Evolutionary conservation across 1,140 invertebrate genomes (phyloP), one percentile per base, ranked within the genome.

Genomic region (Planococcus citri): DNA sequence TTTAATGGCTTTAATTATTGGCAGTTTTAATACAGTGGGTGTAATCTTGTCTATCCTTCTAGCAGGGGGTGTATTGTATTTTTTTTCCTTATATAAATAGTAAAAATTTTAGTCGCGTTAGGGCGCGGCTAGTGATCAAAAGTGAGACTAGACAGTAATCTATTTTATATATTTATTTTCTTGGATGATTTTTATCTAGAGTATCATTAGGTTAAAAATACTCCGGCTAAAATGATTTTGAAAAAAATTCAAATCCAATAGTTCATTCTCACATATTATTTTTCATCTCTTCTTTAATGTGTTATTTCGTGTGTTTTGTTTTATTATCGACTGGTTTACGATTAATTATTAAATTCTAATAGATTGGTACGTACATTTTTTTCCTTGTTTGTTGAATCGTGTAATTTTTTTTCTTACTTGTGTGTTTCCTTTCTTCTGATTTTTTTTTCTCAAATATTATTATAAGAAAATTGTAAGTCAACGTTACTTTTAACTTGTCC

Each of bases 401-500:
- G 41, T 51, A 9, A 9, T 17, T 20, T 51, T 17, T 51, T 51
- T 51, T 51, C 22, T 25, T 64, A 24, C 1, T 25, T 25, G 20
- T 64, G 60, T 64, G 10, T 64, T 24, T 64, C 24, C 17, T 25
- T 64, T 20, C 20, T 22, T 64, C 60, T 22, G 10, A 9, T 64
- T 60, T 60, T 60, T 60, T 20, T 6, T 60, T 37, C 6, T 37
- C 33, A 37, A 37, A n/a, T n/a, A n/a, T n/a, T 33, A 33, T 33
- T 58, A 8, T 25, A 64, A 64, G 60, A 64, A 64, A 64, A 64
- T 64, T 64, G 25, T 27, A 27, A 64, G 60, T 64, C 60, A 64
- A 64, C 10, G 60, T 64, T 64, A 64, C 60, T 64, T 64, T 64
- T 64, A 64, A 64, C 60, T 64, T 64, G 60, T 64, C 60, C 57